phyloP scores from a whole-genome alignment of 2,888 invertebrate genomes.

The Ochlodes sylvanus region DNA sequence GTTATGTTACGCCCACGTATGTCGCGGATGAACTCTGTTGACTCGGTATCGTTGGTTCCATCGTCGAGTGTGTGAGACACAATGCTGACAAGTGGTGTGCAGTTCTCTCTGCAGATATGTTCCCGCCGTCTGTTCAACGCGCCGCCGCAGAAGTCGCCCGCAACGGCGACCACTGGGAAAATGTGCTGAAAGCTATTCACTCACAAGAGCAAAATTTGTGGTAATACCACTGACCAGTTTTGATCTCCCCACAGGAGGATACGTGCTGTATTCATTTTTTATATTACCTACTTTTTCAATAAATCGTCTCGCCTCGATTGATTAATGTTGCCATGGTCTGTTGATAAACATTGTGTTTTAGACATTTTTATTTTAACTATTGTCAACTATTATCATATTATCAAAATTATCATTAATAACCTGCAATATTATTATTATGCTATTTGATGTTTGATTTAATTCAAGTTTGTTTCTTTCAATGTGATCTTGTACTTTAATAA shows the following conservation, averaged over 20 bases:
- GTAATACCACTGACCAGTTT: slow-evolving; percentile 78
- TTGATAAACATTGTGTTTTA: too few species aligned
- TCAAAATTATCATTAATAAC: too few species aligned
- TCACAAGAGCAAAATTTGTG: slow-evolving; percentile 83
- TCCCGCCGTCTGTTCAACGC: slow-evolving; percentile 74
- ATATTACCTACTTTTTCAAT: slow-evolving; percentile 55
- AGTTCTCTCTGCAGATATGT: slow-evolving; percentile 84
- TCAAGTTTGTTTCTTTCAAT: background rate
- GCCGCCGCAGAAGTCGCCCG: slow-evolving; percentile 86
- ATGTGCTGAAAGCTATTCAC: slow-evolving; percentile 85
- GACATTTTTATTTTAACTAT: too few species aligned
- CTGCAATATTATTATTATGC: too few species aligned
- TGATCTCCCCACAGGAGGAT: slow-evolving; percentile 64
- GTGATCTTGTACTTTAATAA: background rate
- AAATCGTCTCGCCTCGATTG: slow-evolving; percentile 45
- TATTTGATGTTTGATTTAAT: too few species aligned
- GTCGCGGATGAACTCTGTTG: slow-evolving; percentile 12
- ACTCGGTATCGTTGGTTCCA: background rate
- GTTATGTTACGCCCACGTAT: background rate
- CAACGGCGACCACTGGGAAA: slow-evolving; percentile 88
- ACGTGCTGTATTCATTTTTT: slow-evolving; percentile 78
- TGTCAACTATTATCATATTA: too few species aligned
- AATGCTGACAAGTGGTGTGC: slow-evolving; percentile 82
- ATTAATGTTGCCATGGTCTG: slow-evolving; percentile 44
- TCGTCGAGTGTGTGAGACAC: slow-evolving; percentile 55